Evolutionary conservation across 2,888 invertebrate genomes (phyloP).

Genomic region (Drosophila lacicola): DNA sequence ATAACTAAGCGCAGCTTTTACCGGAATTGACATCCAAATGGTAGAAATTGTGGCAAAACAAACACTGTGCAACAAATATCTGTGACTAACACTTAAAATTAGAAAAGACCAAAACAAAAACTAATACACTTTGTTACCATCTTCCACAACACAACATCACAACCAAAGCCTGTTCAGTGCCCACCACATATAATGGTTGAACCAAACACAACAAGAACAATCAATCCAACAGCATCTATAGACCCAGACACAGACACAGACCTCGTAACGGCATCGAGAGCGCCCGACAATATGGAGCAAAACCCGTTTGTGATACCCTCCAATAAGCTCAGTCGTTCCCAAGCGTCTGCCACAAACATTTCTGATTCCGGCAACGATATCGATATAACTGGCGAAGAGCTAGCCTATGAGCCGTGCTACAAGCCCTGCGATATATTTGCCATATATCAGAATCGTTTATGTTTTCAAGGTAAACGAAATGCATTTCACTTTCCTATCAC

Average conservation of each 20-base stretch:
- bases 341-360: conserved; percentile 56
- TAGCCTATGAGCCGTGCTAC: conserved; percentile 81
- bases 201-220: conserved; percentile 37
- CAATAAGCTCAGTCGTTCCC: conserved; percentile 65
- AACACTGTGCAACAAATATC: conserved; percentile 21
- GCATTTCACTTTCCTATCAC: conserved; percentile 50
- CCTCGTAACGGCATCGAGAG: conserved; percentile 40
- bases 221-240: conserved; percentile 28
- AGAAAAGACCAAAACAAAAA: conserved; percentile 45
- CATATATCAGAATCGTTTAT: conserved; percentile 83
- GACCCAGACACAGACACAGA: conserved; percentile 42
- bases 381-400: conserved; percentile 45
- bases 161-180: conserved; percentile 58
- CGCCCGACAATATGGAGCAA: conserved; percentile 64
- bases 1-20: conserved; percentile 7
- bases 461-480: conserved; percentile 82
- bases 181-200: conserved; percentile 58
- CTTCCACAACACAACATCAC: conserved; percentile 67
- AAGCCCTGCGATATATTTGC: conserved; percentile 82
- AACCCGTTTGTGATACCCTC: conserved; percentile 75
- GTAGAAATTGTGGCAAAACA: conserved; percentile 8
- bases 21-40: conserved; percentile 8
- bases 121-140: conserved; percentile 79
- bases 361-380: conserved; percentile 59
- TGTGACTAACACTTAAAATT: conserved; percentile 77